These are phyloP conservation scores for Phasia obesa DNA, from an alignment of 2,888 invertebrate genomes.

Conservation along the genomic window DNA sequence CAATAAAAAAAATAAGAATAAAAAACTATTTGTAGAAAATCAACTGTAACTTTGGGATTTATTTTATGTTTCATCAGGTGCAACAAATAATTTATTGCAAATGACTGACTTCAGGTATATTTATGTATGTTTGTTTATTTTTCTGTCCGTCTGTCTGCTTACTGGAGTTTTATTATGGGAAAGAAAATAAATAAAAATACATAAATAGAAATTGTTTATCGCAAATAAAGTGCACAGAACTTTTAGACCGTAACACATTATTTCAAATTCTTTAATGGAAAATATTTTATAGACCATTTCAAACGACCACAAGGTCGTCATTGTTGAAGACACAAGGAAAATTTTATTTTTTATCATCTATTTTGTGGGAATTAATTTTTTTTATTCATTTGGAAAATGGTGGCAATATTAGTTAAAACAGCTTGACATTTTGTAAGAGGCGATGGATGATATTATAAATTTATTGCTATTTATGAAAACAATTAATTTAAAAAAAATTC, in stretches of 20 bases:
- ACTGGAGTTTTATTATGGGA: conserved; percentile 33
- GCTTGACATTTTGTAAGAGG: too few relatives aligned
- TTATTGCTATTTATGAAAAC: too few relatives aligned
- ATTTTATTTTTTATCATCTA: not conserved
- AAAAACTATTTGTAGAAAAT: conserved; percentile 20
- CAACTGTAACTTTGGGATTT: conserved; percentile 68
- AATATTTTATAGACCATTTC: conserved; percentile 6
- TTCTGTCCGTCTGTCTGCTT: conserved; percentile 10
- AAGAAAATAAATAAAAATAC: conserved; percentile 24
- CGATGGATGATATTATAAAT: too few relatives aligned
- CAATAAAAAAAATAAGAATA: conserved; percentile 14
- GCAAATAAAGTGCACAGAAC: conserved; percentile 27
- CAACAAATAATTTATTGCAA: conserved; percentile 79
- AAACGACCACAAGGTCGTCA: conserved; percentile 11
- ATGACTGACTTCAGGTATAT: conserved; percentile 73
- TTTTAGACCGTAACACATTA: conserved; percentile 33
- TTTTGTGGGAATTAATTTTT: not conserved
- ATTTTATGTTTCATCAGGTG: conserved; percentile 78
- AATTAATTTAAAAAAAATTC: too few relatives aligned
- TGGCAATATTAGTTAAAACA: not conserved
- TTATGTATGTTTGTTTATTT: conserved; percentile 2
- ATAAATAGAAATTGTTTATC: conserved; percentile 21
- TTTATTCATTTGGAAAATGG: conserved; percentile 2
- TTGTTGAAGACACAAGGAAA: too few relatives aligned
- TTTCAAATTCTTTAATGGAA: conserved; percentile 23